Conservation (phyloP, 1,140 invertebrate genomes). For the Maconellicoccus hirsutus region DNA sequence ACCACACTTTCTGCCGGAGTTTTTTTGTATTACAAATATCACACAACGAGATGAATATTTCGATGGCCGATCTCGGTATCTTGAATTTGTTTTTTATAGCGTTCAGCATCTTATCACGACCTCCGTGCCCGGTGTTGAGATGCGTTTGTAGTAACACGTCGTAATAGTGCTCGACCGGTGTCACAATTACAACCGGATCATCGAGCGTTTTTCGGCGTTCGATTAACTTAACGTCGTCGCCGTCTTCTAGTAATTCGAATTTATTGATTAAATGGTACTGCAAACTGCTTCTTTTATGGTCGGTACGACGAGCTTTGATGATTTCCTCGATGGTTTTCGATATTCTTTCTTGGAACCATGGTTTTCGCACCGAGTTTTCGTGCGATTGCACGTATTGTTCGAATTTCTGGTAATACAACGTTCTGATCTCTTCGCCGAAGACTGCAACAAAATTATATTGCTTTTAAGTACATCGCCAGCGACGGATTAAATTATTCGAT, state of each 20-base stretch:
- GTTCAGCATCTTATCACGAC: slow-evolving; percentile 30
- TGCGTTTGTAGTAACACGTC: slow-evolving; percentile 30
- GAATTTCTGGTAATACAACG: neutral
- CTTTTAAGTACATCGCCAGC: neutral
- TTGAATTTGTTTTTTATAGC: slow-evolving; percentile 29
- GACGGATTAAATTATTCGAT: too few relatives aligned
- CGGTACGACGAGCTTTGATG: neutral
- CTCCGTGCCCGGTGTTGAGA: slow-evolving; percentile 31
- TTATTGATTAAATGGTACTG: slow-evolving; percentile 16
- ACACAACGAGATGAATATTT: slow-evolving; percentile 24
- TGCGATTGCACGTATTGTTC: neutral
- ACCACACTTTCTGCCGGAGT: slow-evolving; percentile 25
- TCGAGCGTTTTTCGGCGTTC: neutral
- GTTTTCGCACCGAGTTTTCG: neutral
- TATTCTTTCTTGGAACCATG: neutral
- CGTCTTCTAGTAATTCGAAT: slow-evolving; percentile 23
- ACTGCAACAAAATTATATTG: neutral
- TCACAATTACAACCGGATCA: neutral
- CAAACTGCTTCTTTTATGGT: neutral
- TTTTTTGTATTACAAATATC: slow-evolving; percentile 12
- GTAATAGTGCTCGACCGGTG: slow-evolving; percentile 28
- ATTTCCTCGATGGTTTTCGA: neutral
- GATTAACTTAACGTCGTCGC: slow-evolving; percentile 3
- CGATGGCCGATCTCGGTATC: slow-evolving; percentile 16
- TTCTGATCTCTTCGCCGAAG: neutral